Evolutionary conservation across 1,140 invertebrate genomes (phyloP).

Genomic region (Idris sp.): DNA sequence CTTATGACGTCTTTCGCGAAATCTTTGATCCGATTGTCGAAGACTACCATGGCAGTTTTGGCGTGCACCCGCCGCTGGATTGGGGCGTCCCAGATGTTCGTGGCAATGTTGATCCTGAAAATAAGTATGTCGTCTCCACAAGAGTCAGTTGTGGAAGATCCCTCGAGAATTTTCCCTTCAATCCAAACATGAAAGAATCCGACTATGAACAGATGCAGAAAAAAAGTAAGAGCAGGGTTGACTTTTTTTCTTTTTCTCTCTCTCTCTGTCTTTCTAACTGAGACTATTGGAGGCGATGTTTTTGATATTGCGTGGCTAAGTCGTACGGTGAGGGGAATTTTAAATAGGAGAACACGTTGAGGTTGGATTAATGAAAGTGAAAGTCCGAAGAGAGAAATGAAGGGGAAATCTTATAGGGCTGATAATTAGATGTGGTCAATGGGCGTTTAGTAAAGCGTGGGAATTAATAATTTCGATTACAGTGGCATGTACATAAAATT

Average conservation of each 20-base stretch:
- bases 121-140: constrained; percentile 85
- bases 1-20: constrained; percentile 89
- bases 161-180: constrained; percentile 86
- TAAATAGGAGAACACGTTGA: constrained; percentile 9
- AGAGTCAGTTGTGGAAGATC: constrained; percentile 86
- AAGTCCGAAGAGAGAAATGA: too few species aligned
- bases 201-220: constrained; percentile 83
- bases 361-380: too few species aligned
- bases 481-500: too few species aligned
- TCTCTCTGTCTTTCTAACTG: background rate
- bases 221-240: constrained; percentile 71
- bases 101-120: constrained; percentile 85
- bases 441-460: constrained; percentile 28
- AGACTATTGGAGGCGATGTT: too few species aligned
- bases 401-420: constrained; percentile 11
- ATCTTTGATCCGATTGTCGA: constrained; percentile 85
- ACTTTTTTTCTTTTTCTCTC: constrained; percentile 16
- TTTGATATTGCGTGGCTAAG: constrained; percentile 8
- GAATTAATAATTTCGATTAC: too few species aligned
- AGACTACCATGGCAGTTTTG: constrained; percentile 85
- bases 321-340: constrained; percentile 14
- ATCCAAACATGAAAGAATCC: constrained; percentile 84
- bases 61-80: constrained; percentile 82
- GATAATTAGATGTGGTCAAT: constrained; percentile 44
- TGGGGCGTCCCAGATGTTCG: constrained; percentile 84